A percentile compares a stretch with the other conserved stretches of the same genome.
Evolutionary conservation across 1,140 invertebrate species (phyloP).

Genomic region (Radopholus similis): DNA sequence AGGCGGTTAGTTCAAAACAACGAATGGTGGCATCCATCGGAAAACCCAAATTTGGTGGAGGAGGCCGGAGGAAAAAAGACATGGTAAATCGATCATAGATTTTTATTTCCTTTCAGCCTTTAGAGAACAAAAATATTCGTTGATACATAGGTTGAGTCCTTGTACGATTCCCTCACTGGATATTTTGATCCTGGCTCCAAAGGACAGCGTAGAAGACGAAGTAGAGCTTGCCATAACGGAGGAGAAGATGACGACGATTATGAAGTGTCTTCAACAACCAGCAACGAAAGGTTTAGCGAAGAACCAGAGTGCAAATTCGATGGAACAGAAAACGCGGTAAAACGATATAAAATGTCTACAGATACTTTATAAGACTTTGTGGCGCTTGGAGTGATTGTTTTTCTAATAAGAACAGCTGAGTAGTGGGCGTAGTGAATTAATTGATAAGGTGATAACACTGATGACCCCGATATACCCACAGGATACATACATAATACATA

Average conservation of each 20-base stretch:
- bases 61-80: slow-evolving; percentile 2
- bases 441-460: too few species aligned
- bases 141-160: slow-evolving; percentile 38
- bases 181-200: slow-evolving; percentile 52
- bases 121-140: slow-evolving; percentile 21
- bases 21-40: slow-evolving; percentile 14
- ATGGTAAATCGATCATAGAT: too few species aligned
- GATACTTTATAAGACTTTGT: too few species aligned
- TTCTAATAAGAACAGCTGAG: too few species aligned
- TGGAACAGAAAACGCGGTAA: too few species aligned
- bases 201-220: slow-evolving; percentile 19
- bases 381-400: too few species aligned
- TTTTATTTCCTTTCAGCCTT: not conserved
- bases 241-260: slow-evolving; percentile 33
- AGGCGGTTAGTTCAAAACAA: slow-evolving; percentile 6
- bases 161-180: slow-evolving; percentile 51
- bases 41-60: not conserved
- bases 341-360: too few species aligned
- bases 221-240: slow-evolving; percentile 13
- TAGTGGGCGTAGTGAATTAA: too few species aligned
- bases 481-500: too few species aligned
- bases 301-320: slow-evolving; percentile 6
- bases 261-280: slow-evolving; percentile 1
- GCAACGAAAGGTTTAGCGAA: slow-evolving; percentile 16
- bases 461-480: too few species aligned